Evolutionary conservation across 2,797 vertebrate genomes (phyloP).

Genomic region (Aselliscus stoliczkanus): DNA sequence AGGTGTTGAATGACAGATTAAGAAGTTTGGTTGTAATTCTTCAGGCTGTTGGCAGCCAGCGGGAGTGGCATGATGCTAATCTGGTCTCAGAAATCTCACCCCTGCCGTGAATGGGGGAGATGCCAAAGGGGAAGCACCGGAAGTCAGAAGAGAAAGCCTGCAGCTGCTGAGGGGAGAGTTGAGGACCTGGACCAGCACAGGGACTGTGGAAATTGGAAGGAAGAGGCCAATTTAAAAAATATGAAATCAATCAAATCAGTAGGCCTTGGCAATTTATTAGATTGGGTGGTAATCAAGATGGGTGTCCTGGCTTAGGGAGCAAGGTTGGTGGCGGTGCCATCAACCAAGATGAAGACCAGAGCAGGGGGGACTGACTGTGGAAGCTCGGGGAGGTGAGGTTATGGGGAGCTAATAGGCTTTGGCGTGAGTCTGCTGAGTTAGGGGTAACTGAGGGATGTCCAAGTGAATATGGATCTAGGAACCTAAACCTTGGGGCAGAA

Average conservation of each 20-base stretch:
- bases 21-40: not conserved
- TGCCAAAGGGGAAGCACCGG: fast-evolving
- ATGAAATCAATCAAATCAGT: not conserved
- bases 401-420: fast-evolving
- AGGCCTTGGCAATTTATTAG: not conserved
- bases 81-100: not conserved
- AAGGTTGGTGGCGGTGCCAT: not conserved
- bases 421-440: not conserved
- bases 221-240: not conserved
- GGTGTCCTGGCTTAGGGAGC: not conserved
- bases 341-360: not conserved
- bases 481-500: not conserved
- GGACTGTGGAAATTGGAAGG: not conserved
- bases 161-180: not conserved
- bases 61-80: not conserved
- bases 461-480: fast-evolving
- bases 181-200: fast-evolving
- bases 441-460: not conserved
- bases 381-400: not conserved
- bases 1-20: not conserved
- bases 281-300: not conserved
- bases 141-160: not conserved
- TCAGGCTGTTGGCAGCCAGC: not conserved
- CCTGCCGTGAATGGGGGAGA: not conserved
- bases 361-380: fast-evolving